These are phyloP conservation scores for Isurus oxyrinchus DNA, from an alignment of 2,113 vertebrate species.

Conservation along the genomic window DNA sequence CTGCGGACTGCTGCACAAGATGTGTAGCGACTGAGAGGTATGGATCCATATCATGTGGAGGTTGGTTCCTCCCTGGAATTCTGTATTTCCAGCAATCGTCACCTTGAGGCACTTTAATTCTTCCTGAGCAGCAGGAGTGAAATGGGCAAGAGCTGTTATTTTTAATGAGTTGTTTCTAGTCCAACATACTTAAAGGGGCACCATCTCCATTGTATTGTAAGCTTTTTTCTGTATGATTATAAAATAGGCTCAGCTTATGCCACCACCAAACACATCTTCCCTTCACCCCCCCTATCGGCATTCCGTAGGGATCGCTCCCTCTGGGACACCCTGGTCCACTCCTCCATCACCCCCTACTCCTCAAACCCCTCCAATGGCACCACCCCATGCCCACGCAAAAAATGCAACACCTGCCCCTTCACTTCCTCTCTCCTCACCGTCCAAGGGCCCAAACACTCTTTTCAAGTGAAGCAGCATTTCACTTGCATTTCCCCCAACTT, in stretches of 20 bases:
- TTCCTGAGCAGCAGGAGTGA: conserved; percentile 14
- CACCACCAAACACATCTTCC: too few relatives aligned
- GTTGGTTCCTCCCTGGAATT: conserved; percentile 12
- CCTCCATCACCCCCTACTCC: too few relatives aligned
- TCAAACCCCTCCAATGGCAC: too few relatives aligned
- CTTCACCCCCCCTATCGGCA: too few relatives aligned
- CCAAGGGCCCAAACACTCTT: too few relatives aligned
- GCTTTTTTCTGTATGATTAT: not conserved
- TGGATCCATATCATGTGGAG: conserved; percentile 22
- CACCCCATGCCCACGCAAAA: too few relatives aligned
- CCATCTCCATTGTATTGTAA: not conserved
- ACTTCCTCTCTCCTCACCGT: too few relatives aligned
- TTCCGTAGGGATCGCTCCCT: too few relatives aligned
- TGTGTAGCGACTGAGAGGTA: not conserved
- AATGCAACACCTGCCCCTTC: too few relatives aligned
- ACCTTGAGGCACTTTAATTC: conserved; percentile 30
- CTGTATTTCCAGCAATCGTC: conserved; percentile 18
- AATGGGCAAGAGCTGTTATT: conserved; percentile 31
- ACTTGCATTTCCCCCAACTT: too few relatives aligned
- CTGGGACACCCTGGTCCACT: too few relatives aligned
- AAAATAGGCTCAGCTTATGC: not conserved
- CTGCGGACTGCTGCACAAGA: not conserved
- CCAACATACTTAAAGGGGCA: conserved; percentile 31
- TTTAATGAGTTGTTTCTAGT: conserved; percentile 34
- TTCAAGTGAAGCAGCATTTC: too few relatives aligned